Evolutionary conservation across 2,113 vertebrate species (phyloP).

Genomic region (Oryzias curvinotus): DNA sequence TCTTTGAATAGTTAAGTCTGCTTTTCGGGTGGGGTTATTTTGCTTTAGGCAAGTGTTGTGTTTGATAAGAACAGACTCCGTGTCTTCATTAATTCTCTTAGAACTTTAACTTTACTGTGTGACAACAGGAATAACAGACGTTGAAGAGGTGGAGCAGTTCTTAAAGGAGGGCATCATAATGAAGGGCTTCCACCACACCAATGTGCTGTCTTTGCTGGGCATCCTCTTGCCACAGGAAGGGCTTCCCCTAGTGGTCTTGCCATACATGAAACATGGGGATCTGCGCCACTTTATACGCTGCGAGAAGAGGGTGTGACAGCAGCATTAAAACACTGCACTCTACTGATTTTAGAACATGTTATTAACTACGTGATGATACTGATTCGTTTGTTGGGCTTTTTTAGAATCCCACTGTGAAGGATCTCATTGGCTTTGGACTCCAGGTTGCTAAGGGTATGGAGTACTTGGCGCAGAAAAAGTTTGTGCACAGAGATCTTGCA

Average conservation of each 20-base stretch:
- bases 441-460: conserved; percentile 96
- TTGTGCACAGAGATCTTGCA: conserved; percentile 95
- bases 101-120: background rate
- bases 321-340: conserved; percentile 14
- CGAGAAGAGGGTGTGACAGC: conserved; percentile 80
- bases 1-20: conserved; percentile 89
- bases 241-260: conserved; percentile 89
- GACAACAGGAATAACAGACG: conserved; percentile 87
- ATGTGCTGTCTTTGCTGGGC: conserved; percentile 90
- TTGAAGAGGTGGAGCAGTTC: conserved; percentile 96
- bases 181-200: conserved; percentile 90
- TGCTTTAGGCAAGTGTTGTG: background rate
- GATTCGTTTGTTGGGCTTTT: background rate
- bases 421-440: conserved; percentile 92
- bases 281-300: conserved; percentile 92
- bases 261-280: conserved; percentile 95
- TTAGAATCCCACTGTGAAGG: conserved; percentile 94
- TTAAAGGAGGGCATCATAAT: conserved; percentile 93
- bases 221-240: conserved; percentile 87
- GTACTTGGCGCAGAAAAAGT: conserved; percentile 93
- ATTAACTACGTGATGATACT: background rate
- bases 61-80: too few relatives aligned
- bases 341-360: conserved; percentile 7
- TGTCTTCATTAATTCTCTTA: too few relatives aligned
- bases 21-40: background rate